Percentiles rank a stretch among this genome's conserved stretches.
Evolutionary conservation across 92 coral and sea anemone genomes (phyloP).

Genomic region (Galaxea fascicularis): DNA sequence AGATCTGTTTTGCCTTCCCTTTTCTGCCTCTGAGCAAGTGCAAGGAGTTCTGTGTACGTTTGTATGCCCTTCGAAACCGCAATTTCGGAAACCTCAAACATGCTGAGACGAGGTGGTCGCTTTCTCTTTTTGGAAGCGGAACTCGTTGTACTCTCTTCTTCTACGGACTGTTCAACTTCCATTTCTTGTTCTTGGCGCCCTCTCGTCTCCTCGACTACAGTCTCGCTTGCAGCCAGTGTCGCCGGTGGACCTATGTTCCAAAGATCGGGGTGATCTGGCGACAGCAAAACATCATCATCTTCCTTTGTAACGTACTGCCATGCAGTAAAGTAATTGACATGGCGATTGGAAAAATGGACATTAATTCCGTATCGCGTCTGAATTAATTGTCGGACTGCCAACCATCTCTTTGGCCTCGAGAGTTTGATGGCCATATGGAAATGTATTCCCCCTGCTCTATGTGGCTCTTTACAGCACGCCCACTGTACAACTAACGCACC

Average conservation of each 20-base stretch:
- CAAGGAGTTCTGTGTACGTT: constrained; percentile 22
- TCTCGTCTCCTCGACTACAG: neutral
- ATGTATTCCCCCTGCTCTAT: constrained; percentile 40
- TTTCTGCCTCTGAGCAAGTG: constrained; percentile 45
- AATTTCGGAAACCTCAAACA: constrained; percentile 47
- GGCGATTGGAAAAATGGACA: constrained; percentile 35
- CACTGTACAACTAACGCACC: constrained; percentile 16
- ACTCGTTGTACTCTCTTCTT: neutral
- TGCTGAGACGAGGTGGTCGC: constrained; percentile 9
- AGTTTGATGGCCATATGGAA: constrained; percentile 60
- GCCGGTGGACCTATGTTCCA: constrained; percentile 35
- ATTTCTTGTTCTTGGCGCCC: neutral
- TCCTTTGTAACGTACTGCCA: constrained; percentile 49
- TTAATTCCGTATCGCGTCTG: constrained; percentile 31
- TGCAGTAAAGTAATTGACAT: constrained; percentile 45
- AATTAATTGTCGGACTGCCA: neutral
- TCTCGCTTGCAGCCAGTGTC: constrained; percentile 36
- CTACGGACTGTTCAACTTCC: neutral
- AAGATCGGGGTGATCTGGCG: constrained; percentile 50
- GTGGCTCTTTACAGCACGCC: constrained; percentile 30
- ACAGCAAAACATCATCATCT: constrained; percentile 25
- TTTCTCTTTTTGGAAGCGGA: constrained; percentile 5
- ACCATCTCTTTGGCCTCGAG: constrained; percentile 24
- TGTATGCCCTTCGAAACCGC: constrained; percentile 28
- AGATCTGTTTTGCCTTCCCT: constrained; percentile 43